These are phyloP conservation scores for Apamea anceps DNA, from an alignment of 2,888 invertebrate genomes.

Conservation along the genomic window DNA sequence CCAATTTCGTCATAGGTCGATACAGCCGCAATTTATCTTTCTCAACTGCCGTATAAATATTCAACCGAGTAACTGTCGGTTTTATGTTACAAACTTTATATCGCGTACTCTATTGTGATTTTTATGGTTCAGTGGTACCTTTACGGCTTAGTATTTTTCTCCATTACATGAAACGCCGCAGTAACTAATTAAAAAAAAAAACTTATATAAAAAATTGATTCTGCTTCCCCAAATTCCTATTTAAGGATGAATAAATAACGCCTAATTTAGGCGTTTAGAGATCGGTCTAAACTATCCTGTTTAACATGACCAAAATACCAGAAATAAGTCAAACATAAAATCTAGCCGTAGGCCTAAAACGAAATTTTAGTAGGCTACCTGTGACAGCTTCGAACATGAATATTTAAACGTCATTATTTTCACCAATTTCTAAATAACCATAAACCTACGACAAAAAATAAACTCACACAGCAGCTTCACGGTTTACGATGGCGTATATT, in stretches of 20 bases:
- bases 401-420: constrained; percentile 45
- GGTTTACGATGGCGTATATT: constrained; percentile 48
- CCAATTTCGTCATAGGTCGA: constrained; percentile 74
- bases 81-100: constrained; percentile 77
- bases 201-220: background rate
- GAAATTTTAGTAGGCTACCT: constrained; percentile 22
- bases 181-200: background rate
- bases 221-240: background rate
- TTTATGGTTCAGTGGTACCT: constrained; percentile 66
- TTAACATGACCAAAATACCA: constrained; percentile 11
- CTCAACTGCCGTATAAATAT: constrained; percentile 68
- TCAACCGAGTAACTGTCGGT: constrained; percentile 66
- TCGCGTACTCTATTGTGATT: constrained; percentile 71
- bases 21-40: constrained; percentile 74
- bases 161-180: constrained; percentile 18
- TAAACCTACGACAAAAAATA: constrained; percentile 29
- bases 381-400: constrained; percentile 34
- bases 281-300: background rate
- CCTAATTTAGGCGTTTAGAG: background rate
- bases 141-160: constrained; percentile 61
- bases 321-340: constrained; percentile 31
- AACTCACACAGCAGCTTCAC: constrained; percentile 26
- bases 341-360: constrained; percentile 16
- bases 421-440: constrained; percentile 41
- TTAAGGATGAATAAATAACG: background rate